A percentile compares a stretch with the other conserved stretches of the same genome.
These are phyloP conservation scores for Helarctos malayanus DNA, from an alignment of 2,797 vertebrate genomes.

Conservation along the genomic window DNA sequence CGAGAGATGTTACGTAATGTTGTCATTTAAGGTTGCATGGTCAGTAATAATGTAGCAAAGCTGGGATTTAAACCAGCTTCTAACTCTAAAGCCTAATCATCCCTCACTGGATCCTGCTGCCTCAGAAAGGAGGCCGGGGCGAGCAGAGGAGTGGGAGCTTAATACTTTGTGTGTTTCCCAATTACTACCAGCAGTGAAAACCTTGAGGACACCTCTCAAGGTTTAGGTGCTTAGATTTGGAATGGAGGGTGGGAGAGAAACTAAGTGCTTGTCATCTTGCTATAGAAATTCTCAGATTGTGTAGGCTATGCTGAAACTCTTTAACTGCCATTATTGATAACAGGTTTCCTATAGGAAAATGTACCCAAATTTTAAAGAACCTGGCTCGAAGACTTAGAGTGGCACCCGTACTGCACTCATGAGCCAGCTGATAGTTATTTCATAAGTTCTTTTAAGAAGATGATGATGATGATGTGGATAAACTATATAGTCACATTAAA, in stretches of 20 bases:
- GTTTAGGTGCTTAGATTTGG: not conserved
- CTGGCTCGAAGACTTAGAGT: not conserved
- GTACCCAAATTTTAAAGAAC: not conserved
- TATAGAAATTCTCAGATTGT: not conserved
- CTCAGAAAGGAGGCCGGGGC: not conserved
- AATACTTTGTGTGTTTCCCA: not conserved
- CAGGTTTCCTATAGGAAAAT: not conserved
- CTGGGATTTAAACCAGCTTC: not conserved
- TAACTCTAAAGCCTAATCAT: not conserved
- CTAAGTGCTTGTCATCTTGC: not conserved
- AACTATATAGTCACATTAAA: not conserved
- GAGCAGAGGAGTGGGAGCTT: not conserved
- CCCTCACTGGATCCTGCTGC: not conserved
- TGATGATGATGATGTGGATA: not conserved
- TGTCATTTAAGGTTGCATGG: not conserved
- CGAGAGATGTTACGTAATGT: not conserved
- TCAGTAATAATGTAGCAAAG: not conserved
- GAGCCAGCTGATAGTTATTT: not conserved
- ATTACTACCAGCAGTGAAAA: not conserved
- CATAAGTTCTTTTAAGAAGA: conserved; percentile 37
- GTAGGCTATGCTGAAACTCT: not conserved
- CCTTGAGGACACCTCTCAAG: not conserved
- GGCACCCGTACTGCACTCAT: not conserved
- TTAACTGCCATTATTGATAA: not conserved
- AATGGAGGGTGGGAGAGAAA: not conserved